Base-by-base conservation (phyloP, 2,113 vertebrate genomes). In the Gymnorhina tibicen region DNA sequence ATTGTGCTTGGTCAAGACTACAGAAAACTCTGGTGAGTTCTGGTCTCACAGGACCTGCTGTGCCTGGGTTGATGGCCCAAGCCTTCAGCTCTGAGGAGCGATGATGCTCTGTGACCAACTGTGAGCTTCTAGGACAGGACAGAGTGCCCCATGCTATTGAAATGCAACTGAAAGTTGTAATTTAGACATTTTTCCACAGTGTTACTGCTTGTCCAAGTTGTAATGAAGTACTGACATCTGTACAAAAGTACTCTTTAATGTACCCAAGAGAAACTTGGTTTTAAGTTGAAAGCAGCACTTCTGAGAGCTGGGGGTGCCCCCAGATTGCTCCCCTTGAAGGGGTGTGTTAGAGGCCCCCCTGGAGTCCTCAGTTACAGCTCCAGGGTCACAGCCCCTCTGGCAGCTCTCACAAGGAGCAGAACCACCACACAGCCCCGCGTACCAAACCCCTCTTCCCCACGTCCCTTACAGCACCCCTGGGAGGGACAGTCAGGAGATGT, bases 81-180 rank as follows among this genome's bases (percentile, higher is more conserved):
- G 22, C 10, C 49, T 39, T 73, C 33, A 73, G 21, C 75, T 64
- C 46, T 28, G 28, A 91, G 83, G 12, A 67, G 32, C 21, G 32
- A 55, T 0, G 1, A n/a, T 2, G 7, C 12, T 52, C 50, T 0
- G 2, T 46, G 60, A 16, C 22, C 13, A 14, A 7, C 12, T 3
- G 10, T 1, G 44, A 37, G 53, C 41, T 73, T 23, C 32, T 15
- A 37, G 28, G 27, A 16, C 3, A 59, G 63, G 39, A 84, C 39
- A 73, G 49, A 56, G 35, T 11, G 13, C n/a, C 49, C 33, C 9
- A 27, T 4, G 17, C 10, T 53, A 35, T 12, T 50, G 55, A 90
- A 69, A 85, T 33, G 60, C 30, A 81, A 47, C 7, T 39, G 30
- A 16, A 46, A 84, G 35, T 15, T 55, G 46, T 21, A 32, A 74